A percentile compares a stretch with the other conserved stretches of the same genome.
phyloP scores from a whole-genome alignment of 2,797 vertebrate species.

The Chaetodon trifasciatus region DNA sequence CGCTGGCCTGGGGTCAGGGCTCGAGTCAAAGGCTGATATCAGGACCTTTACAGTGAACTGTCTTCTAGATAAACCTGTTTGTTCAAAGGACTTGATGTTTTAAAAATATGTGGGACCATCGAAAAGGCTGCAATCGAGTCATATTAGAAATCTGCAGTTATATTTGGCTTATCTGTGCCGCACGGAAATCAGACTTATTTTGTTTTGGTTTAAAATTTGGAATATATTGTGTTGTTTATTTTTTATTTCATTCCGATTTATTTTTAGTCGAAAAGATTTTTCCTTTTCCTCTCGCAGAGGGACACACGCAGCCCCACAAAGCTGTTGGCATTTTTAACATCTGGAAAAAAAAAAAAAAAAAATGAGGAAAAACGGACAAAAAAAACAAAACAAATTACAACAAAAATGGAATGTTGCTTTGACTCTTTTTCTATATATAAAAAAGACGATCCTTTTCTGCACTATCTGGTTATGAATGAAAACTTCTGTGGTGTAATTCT shows the following conservation, averaged over 20 bases:
- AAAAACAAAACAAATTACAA: constrained; percentile 76
- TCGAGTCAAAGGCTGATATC: constrained; percentile 78
- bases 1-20: constrained; percentile 77
- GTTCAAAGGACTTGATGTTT: constrained; percentile 80
- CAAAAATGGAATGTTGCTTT: constrained; percentile 90
- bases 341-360: constrained; percentile 79
- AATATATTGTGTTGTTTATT: constrained; percentile 88
- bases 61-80: constrained; percentile 80
- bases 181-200: constrained; percentile 80
- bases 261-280: constrained; percentile 56
- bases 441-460: constrained; percentile 88
- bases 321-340: constrained; percentile 90
- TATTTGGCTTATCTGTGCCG: constrained; percentile 88
- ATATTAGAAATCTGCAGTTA: constrained; percentile 86
- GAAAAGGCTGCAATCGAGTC: constrained; percentile 81
- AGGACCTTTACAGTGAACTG: constrained; percentile 81
- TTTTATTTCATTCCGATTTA: constrained; percentile 57
- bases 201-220: constrained; percentile 85
- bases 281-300: constrained; percentile 70
- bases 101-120: constrained; percentile 76
- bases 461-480: constrained; percentile 94
- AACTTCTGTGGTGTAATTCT: constrained; percentile 91
- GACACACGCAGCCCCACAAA: constrained; percentile 77
- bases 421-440: constrained; percentile 86
- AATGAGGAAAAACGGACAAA: constrained; percentile 64